These are phyloP conservation scores for Malurus elegans DNA, from an alignment of 2,113 vertebrate genomes.

Conservation along the genomic window DNA sequence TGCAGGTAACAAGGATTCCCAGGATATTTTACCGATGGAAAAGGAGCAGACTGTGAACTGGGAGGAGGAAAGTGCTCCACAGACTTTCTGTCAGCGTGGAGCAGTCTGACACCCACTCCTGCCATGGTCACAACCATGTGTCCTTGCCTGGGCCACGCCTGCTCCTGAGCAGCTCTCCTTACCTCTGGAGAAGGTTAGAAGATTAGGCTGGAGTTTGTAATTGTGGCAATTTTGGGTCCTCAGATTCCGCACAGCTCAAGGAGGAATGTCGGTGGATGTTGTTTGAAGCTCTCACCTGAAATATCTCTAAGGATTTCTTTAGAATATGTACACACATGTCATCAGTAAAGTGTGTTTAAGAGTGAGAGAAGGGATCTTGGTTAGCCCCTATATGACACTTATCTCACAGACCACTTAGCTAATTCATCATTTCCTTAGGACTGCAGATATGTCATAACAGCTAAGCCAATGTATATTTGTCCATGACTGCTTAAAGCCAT, in stretches of 20 bases:
- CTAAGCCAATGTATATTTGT: slow-evolving; percentile 42
- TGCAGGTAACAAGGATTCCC: not conserved
- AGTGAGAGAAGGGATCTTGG: not conserved
- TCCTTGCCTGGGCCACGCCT: fast-evolving
- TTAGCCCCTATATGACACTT: slow-evolving; percentile 22
- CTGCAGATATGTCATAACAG: slow-evolving; percentile 16
- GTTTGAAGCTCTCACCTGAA: slow-evolving; percentile 14
- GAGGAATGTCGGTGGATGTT: not conserved
- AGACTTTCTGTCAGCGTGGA: not conserved
- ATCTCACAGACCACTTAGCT: slow-evolving; percentile 14
- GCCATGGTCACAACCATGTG: not conserved
- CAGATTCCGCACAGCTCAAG: not conserved
- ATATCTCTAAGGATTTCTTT: not conserved
- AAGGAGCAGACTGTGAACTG: not conserved
- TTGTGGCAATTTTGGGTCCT: not conserved
- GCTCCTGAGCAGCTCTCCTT: not conserved
- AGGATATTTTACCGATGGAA: not conserved
- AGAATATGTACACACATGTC: not conserved
- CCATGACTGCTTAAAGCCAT: slow-evolving; percentile 1
- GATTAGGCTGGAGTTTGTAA: not conserved
- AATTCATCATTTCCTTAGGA: slow-evolving; percentile 54
- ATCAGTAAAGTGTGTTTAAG: slow-evolving; percentile 3
- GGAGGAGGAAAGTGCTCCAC: not conserved
- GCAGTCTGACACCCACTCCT: not conserved
- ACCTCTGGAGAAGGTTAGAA: not conserved